These are phyloP conservation scores for Ceyx cyanopectus DNA, from an alignment of 2,113 vertebrate genomes.

Conservation along the genomic window DNA sequence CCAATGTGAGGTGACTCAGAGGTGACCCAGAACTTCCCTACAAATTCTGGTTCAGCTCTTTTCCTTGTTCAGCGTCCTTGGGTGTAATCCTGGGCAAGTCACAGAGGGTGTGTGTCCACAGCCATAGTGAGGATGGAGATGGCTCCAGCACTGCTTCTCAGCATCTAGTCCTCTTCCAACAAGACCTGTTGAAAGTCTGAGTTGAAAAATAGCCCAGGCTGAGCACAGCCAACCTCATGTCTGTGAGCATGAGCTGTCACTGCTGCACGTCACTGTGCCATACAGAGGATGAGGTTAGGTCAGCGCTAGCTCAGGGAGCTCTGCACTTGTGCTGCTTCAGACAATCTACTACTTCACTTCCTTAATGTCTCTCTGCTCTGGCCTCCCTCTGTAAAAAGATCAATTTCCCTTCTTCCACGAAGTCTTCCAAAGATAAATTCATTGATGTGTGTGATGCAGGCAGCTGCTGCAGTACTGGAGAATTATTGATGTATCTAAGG, in stretches of 20 bases:
- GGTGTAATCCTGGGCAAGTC: neutral
- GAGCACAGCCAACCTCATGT: neutral
- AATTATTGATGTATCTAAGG: neutral
- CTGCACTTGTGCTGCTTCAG: neutral
- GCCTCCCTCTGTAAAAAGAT: neutral
- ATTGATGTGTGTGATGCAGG: neutral
- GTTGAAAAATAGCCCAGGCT: neutral
- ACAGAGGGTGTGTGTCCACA: rapidly evolving
- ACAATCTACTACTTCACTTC: neutral
- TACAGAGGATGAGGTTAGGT: neutral
- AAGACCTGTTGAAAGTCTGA: neutral
- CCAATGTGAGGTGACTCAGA: neutral
- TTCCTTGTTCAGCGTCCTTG: neutral
- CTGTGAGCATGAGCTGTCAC: neutral
- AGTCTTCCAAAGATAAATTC: neutral
- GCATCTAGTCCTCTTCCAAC: neutral
- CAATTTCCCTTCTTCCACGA: neutral
- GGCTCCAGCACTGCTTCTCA: neutral
- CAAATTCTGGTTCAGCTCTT: neutral
- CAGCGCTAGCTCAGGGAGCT: neutral
- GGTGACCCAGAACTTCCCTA: neutral
- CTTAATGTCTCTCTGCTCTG: neutral
- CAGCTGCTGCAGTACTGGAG: neutral
- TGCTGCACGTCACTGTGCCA: rapidly evolving
- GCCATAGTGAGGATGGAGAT: neutral